Percentiles rank a stretch among this genome's conserved stretches.
These are phyloP conservation scores for Trachymyrmex septentrionalis DNA, from an alignment of 1,140 invertebrate species.

Conservation along the genomic window DNA sequence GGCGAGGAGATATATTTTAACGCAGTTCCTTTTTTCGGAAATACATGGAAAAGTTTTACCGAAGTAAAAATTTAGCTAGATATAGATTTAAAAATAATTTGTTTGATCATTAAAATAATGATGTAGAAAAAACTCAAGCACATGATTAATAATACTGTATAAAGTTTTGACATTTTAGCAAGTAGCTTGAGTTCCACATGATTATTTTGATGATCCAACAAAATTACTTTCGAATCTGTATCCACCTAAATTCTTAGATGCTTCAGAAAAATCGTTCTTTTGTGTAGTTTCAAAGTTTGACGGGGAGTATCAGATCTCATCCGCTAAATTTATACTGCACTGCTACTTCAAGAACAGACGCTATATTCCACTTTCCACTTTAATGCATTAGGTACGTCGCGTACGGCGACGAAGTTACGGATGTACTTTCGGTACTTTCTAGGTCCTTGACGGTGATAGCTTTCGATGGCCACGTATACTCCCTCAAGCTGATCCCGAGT, in stretches of 20 bases:
- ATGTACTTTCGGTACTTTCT: slow-evolving; percentile 64
- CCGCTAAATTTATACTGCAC: slow-evolving; percentile 3
- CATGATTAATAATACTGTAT: too few species aligned
- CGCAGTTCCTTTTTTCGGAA: background rate
- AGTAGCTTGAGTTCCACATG: too few species aligned
- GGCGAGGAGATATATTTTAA: background rate
- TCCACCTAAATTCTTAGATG: too few species aligned
- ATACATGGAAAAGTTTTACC: too few species aligned
- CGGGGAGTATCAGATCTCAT: background rate
- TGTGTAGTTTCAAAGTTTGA: background rate
- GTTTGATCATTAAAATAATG: too few species aligned
- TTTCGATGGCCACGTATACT: slow-evolving; percentile 90
- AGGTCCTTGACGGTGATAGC: slow-evolving; percentile 89
- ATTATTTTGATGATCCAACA: too few species aligned
- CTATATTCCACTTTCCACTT: background rate
- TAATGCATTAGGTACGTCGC: slow-evolving; percentile 13
- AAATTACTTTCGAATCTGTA: too few species aligned
- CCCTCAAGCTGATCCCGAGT: slow-evolving; percentile 88
- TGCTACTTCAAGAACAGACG: background rate
- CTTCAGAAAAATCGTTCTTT: too few species aligned
- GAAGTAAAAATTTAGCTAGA: too few species aligned
- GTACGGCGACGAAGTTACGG: background rate
- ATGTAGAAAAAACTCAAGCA: too few species aligned
- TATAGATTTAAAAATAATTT: too few species aligned
- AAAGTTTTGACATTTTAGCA: too few species aligned